Evolutionary conservation across 2,113 vertebrate species (phyloP).

Genomic region (Caranx ignobilis): DNA sequence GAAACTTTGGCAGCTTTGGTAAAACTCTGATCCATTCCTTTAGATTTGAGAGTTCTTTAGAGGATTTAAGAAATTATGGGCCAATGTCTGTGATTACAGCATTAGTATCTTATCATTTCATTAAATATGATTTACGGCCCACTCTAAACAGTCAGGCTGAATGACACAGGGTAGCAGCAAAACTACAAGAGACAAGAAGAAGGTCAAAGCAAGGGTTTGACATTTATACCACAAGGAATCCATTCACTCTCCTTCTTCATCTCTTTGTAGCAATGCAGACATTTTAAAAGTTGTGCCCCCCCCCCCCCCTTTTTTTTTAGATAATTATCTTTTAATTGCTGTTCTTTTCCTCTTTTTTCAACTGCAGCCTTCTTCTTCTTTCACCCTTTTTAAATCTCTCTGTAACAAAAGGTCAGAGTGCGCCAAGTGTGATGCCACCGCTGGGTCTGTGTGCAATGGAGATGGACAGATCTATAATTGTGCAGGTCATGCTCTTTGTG

Average conservation of each 20-base stretch:
- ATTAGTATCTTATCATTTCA: constrained; percentile 17
- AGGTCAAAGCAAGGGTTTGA: constrained; percentile 61
- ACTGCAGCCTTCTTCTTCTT: constrained; percentile 41
- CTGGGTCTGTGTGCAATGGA: constrained; percentile 7
- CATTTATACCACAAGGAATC: constrained; percentile 67
- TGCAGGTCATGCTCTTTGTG: constrained; percentile 55
- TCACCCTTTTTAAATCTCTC: constrained; percentile 63
- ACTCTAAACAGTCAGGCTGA: constrained; percentile 7
- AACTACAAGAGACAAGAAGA: constrained; percentile 27
- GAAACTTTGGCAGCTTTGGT: constrained; percentile 4
- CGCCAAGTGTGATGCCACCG: constrained; percentile 16
- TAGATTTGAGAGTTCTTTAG: not conserved
- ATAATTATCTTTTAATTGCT: constrained; percentile 80
- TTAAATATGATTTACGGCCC: not conserved
- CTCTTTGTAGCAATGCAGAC: constrained; percentile 27
- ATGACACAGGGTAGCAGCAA: not conserved
- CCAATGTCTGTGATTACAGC: not conserved
- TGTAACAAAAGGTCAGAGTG: constrained; percentile 65
- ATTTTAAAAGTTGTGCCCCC: constrained; percentile 38
- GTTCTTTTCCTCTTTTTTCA: constrained; percentile 48
- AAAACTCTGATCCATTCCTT: not conserved
- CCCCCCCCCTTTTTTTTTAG: not conserved
- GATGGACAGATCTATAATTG: constrained; percentile 51
- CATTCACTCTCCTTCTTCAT: constrained; percentile 16
- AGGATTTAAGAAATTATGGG: not conserved